phyloP scores from a whole-genome alignment of 2,888 invertebrate genomes.

The Hypsopygia costalis region DNA sequence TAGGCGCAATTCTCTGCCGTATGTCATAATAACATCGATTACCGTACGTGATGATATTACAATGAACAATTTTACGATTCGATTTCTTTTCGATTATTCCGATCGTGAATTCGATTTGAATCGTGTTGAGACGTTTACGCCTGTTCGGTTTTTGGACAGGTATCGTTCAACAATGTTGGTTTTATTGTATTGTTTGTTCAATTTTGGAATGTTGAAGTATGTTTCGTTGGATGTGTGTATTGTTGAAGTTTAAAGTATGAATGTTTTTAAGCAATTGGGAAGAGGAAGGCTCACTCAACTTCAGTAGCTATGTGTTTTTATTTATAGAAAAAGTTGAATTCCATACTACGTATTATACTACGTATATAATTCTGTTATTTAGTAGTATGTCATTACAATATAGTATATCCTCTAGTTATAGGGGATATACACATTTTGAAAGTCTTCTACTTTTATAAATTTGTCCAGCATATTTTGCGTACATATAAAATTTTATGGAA shows the following conservation, averaged over 20 bases:
- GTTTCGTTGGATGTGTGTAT: neutral
- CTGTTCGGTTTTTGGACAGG: conserved; percentile 24
- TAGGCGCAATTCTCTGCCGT: conserved; percentile 72
- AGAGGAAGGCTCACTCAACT: no score
- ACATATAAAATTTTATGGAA: no score
- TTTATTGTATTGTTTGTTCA: conserved; percentile 15
- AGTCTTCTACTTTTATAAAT: no score
- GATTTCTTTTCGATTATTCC: conserved; percentile 70
- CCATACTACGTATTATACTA: no score
- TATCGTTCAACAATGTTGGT: conserved; percentile 7
- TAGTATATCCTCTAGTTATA: no score
- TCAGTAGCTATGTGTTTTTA: no score
- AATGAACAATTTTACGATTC: conserved; percentile 55
- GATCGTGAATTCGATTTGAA: conserved; percentile 56
- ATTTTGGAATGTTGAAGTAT: conserved; percentile 1
- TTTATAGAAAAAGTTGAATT: no score
- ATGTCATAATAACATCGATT: conserved; percentile 78
- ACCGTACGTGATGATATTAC: conserved; percentile 79
- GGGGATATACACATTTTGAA: no score
- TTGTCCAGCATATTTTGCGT: no score
- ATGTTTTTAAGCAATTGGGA: no score
- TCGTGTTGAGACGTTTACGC: conserved; percentile 53
- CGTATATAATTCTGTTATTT: no score
- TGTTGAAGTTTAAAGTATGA: neutral
- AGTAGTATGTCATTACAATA: no score